Conservation (phyloP, 2,797 vertebrate genomes). For the Clarias fuscus region DNA sequence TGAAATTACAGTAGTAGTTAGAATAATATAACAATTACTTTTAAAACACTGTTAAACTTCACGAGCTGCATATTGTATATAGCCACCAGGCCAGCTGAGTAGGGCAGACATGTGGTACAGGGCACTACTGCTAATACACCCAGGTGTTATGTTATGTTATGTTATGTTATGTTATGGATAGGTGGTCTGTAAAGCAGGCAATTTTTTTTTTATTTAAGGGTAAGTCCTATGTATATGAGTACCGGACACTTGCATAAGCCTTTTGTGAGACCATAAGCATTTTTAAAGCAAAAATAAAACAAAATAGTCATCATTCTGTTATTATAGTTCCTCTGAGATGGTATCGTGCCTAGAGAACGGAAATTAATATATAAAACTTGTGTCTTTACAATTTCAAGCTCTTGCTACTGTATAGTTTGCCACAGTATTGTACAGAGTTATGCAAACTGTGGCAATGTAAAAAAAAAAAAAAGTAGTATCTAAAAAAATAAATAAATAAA, state of each 20-base stretch:
- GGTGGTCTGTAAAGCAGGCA: no score
- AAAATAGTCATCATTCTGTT: not conserved
- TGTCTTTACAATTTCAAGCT: not conserved
- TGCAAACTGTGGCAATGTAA: no score
- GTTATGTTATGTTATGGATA: no score
- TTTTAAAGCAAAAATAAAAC: not conserved
- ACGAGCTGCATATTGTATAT: not conserved
- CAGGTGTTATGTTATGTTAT: not conserved
- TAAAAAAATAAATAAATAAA: not conserved
- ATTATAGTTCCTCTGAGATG: not conserved
- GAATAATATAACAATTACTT: not conserved
- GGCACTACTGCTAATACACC: not conserved
- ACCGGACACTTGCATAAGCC: not conserved
- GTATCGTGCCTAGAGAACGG: no score
- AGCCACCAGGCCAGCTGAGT: not conserved
- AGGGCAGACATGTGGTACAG: not conserved
- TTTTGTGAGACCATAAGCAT: not conserved
- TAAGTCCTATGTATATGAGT: not conserved
- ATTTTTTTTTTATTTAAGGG: not conserved
- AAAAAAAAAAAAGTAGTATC: no score
- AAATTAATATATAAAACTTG: not conserved
- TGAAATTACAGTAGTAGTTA: not conserved
- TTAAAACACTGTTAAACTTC: not conserved
- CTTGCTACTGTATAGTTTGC: not conserved
- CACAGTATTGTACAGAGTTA: not conserved